A percentile compares a stretch with the other conserved stretches of the same genome.
phyloP scores from a whole-genome alignment of 2,113 vertebrate genomes.

The Colaptes auratus region DNA sequence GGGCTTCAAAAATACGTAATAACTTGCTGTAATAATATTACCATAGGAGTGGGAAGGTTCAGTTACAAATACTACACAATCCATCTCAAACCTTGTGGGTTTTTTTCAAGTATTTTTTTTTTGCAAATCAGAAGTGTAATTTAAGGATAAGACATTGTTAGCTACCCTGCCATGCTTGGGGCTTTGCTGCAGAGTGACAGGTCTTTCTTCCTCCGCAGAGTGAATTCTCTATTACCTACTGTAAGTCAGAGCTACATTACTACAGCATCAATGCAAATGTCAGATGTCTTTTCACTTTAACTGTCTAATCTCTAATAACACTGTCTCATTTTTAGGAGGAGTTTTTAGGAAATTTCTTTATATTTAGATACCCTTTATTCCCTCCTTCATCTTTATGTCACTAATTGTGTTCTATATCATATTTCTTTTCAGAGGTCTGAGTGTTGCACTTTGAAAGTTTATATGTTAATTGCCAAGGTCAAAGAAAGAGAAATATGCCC shows the following conservation, averaged over 20 bases:
- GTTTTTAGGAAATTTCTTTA: slow-evolving; percentile 71
- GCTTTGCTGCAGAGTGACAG: slow-evolving; percentile 85
- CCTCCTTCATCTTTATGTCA: slow-evolving; percentile 59
- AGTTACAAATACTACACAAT: slow-evolving; percentile 12
- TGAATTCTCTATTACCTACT: slow-evolving; percentile 81
- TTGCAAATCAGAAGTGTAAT: background rate
- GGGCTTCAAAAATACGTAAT: slow-evolving; percentile 32
- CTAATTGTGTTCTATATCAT: slow-evolving; percentile 75
- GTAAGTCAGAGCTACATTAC: slow-evolving; percentile 69
- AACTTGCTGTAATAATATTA: slow-evolving; percentile 27
- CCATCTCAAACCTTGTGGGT: background rate
- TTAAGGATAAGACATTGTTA: slow-evolving; percentile 43
- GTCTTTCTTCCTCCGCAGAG: slow-evolving; percentile 64
- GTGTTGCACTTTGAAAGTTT: slow-evolving; percentile 72
- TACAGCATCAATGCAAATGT: slow-evolving; percentile 82
- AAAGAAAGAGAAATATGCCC: slow-evolving; percentile 62
- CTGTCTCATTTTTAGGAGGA: slow-evolving; percentile 74
- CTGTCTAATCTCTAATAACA: slow-evolving; percentile 66
- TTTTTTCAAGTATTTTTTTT: slow-evolving; percentile 1
- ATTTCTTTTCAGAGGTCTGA: slow-evolving; percentile 72
- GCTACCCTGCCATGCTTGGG: slow-evolving; percentile 72
- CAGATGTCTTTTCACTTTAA: slow-evolving; percentile 75
- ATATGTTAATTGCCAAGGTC: slow-evolving; percentile 77
- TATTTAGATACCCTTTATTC: slow-evolving; percentile 70
- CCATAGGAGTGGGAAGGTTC: background rate